Evolutionary conservation across 2,797 vertebrate species (phyloP), one percentile per base, ranked within the genome.

Genomic region (Hylomyscus alleni): DNA sequence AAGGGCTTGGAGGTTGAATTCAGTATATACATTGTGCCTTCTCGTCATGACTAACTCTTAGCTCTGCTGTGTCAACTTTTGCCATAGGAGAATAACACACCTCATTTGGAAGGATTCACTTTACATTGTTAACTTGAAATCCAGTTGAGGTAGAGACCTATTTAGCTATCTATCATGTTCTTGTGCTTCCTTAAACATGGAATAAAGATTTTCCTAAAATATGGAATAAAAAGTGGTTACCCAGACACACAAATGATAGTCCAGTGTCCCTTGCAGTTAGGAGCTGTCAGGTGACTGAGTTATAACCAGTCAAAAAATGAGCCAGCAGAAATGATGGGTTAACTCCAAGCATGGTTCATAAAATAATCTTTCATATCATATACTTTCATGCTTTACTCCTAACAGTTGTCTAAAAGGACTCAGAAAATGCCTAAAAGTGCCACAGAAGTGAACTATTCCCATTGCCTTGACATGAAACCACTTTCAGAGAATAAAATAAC

Each of bases 401-500:
- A 34, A 19, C 29, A 52, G 47, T 2, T 90, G 14, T 78, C 34
- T 65, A n/a, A n/a, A 78, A 89, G 31, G 58, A 44, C 9, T 50
- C 44, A 90, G 22, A 65, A 19, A 78, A 78, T 19, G 44, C 31
- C 50, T 65, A 29, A 65, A 90, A 52, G 37, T 90, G 15, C 58
- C n/a, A 52, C 22, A 65, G 60, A 7, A 65, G 26, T 44, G 82
- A 84, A 44, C 37, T 58, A 24, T 10, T 22, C 31, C 40, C 44
- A 62, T 11, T 77, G 56, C 22, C 9, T 77, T 90, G 44, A 52
- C 37, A 29, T 60, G 17, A 50, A 60, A 75, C 72, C 37, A 34
- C 81, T 75, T 76, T 80, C 24, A 85, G 24, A 91, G 40, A 44
- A 91, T 47, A 52, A 56, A 94, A n/a, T 24, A 93, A 90, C n/a